phyloP scores from a whole-genome alignment of 1,140 invertebrate genomes.

The Oryctes rhinoceros region DNA sequence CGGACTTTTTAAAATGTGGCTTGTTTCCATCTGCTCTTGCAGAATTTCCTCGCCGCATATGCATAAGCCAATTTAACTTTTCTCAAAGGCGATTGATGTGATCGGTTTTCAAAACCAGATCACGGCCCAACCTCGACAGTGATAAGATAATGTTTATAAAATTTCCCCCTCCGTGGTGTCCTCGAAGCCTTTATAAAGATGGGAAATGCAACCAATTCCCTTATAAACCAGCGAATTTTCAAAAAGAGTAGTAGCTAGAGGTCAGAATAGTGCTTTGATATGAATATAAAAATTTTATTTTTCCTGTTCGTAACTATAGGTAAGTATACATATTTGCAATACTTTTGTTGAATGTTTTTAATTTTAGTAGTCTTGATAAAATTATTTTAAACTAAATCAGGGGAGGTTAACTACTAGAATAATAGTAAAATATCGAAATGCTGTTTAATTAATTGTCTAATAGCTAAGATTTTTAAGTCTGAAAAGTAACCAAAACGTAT shows the following conservation, averaged over 20 bases:
- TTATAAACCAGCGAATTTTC: conserved; percentile 27
- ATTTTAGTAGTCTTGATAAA: neutral
- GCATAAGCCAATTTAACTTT: conserved; percentile 40
- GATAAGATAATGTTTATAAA: conserved; percentile 41
- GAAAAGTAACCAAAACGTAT: too few species aligned
- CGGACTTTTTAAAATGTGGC: neutral
- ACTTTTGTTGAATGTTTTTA: too few species aligned
- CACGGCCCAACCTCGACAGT: neutral
- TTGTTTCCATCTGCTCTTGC: neutral
- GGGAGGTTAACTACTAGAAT: too few species aligned
- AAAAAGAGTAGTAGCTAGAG: neutral
- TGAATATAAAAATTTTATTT: conserved; percentile 3
- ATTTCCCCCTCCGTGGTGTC: conserved; percentile 22
- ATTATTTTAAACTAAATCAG: neutral
- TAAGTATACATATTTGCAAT: neutral
- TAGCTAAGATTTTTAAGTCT: too few species aligned
- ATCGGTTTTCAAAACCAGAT: conserved; percentile 23
- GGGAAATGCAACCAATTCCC: neutral
- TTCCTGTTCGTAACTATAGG: conserved; percentile 4
- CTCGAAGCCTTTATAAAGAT: conserved; percentile 31
- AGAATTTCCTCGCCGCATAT: conserved; percentile 13
- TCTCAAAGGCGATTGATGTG: conserved; percentile 37
- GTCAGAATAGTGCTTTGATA: neutral
- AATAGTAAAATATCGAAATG: too few species aligned
- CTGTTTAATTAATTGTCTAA: too few species aligned